Evolutionary conservation across 2,113 vertebrate genomes (phyloP), one percentile per base, ranked within the genome.

Genomic region (Oreochromis tanganicae): DNA sequence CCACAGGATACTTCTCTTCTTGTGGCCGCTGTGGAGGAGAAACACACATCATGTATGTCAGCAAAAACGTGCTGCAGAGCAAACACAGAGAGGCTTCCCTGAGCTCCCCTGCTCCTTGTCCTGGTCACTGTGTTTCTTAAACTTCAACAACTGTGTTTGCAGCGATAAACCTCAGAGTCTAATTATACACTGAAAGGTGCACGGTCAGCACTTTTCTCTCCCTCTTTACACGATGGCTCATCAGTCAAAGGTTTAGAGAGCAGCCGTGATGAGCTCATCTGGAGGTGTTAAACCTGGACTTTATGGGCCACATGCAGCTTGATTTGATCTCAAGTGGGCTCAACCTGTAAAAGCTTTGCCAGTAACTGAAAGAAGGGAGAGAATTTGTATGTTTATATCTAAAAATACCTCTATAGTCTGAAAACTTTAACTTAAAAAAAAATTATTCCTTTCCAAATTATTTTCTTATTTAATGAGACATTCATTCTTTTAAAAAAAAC

Each of bases 1-100:
- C 96, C 86, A 96, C 96, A 41, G 97, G 97, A 85, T 96, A 96
- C 92, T 97, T 98, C 95, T 98, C 97, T 92, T 98, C 96, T 92
- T 93, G 93, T 7, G 97, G 96, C 95, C 97, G 96, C 96, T 95
- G 91, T 59, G 94, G 94, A 9, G 55, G 38, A 90, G 6, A 88
- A 71, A 85, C 38, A 90, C 41, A 92, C 6, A 12, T 36, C 4
- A 7, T 36, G 16, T 8, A 78, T 4, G 19, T 86, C 55, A 87
- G 41, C 12, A 78, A 5, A 48, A 78, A 38, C 12, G 17, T 27
- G 59, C 78, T 56, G 38, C 66, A 56, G 78, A 85, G 43, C 38
- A 66, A 81, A 82, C 85, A 54, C 73, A 57, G 61, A 80, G 11
- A 83, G 16, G 46, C 34, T 87, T 43, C 13, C 21, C 16, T 54